Base-by-base conservation (phyloP, 2,797 vertebrate species). In the Alosa sapidissima region DNA sequence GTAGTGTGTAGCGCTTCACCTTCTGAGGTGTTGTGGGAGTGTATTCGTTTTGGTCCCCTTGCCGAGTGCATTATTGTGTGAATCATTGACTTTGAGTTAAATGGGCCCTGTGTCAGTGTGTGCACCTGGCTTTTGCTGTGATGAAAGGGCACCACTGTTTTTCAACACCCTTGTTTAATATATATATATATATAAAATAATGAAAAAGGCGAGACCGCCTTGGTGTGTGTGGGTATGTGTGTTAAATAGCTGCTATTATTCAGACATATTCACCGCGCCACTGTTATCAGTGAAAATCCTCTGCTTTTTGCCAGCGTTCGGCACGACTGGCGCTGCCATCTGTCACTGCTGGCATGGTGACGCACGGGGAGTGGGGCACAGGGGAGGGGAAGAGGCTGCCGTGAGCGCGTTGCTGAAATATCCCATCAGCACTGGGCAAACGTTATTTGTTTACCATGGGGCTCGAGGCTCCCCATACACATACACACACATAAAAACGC, bases 221-320 rank as follows among this genome's bases (percentile, higher is more conserved):
- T 75, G 33, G 68, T 78, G 68, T 41, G 16, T 75, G 36, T 75
- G 68, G 45, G 68, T 75, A 13, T 45, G 65, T 41, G 11, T 16
- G 68, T 41, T 72, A 5, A 36, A 72, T 41, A 14, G 36, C 36
- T 78, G 41, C 72, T 78, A 78, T n/a, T n/a, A n/a, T n/a, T n/a
- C n/a, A 75, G 68, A 75, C 68, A 75, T 41, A 78, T 78, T 47
- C 36, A 78, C 72, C 21, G 41, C 6, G 19, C 72, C 41, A 41
- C 72, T 21, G 72, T 47, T 78, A 78, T 78, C 36, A 78, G 36
- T 78, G 72, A 78, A 75, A 78, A 78, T 78, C 72, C 72, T 78
- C 16, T 7, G 72, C 41, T 10, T 41, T 78, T 78, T 47, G 72
- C 41, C 41, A 16, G 5, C 16, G 72, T 78, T 78, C 72, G 36